phyloP scores from a whole-genome alignment of 2,113 vertebrate genomes.

The human region GRCh38 chrX:16789501-16790000 shows the following conservation, averaged over 20 bases:
- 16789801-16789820: too few species aligned
- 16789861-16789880: too few species aligned
- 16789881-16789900: too few species aligned
- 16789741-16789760: not conserved
- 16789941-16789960: too few species aligned
- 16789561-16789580: not conserved
- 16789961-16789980: too few species aligned
- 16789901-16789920: too few species aligned
- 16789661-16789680: conserved; percentile 27
- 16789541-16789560: not conserved
- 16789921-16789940: too few species aligned
- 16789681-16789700: not conserved
- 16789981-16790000: too few species aligned
- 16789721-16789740: conserved; percentile 33
- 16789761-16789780: not conserved
- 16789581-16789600: not conserved
- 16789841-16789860: too few species aligned
- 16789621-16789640: not conserved
- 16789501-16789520: not conserved
- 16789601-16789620: not conserved
- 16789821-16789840: too few species aligned
- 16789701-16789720: not conserved
- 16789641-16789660: not conserved
- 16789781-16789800: not conserved
- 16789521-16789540: not conserved